Base-by-base conservation (phyloP, 2,888 invertebrate genomes). In the Colletes collaris region DNA sequence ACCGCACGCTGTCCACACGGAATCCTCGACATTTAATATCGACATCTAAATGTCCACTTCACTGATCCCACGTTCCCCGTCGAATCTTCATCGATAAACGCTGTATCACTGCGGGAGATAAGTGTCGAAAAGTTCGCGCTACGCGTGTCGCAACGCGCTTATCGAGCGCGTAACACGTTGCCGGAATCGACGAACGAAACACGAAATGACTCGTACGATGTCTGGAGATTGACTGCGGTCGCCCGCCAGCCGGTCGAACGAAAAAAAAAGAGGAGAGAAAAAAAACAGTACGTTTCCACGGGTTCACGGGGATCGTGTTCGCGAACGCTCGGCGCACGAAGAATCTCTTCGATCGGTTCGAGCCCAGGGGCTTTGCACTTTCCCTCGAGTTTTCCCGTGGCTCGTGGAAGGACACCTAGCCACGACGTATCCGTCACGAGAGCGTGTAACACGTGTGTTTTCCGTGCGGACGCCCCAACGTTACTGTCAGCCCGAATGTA, bases 391-490 rank as follows among this genome's bases (percentile, higher is more conserved):
- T 77, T 63, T 69, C 52, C 56, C 73, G 68, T 40, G 35, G 58
- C 19, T 50, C 46, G 55, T 35, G 13, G 58, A 59, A 69, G n/a
- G 16, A 53, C 69, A 65, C 59, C 27, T 16, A 46, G 63, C 55
- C 16, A 76, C 19, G 65, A 72, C 56, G 77, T 64, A 67, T 64
- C 59, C 53, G 60, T 67, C 75, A 83, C 81, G 81, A 56, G 72
- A 75, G 56, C 82, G 66, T 67, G 81, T 68, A 63, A 76, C 90
- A 88, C 88, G 87, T 88, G 90, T 92, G 89, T 90, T 89, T 89
- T 88, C 89, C 79, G 90, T 85, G 80, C 88, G 92, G 86, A 83
- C 87, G 91, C 87, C 89, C 89, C 87, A 87, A 90, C 90, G 90
- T 89, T 90, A 92, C 92, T 92, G 92, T 90, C 91, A 89, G 86